These are phyloP conservation scores for Ctenomys sociabilis DNA, from an alignment of 2,113 vertebrate genomes.

Conservation along the genomic window DNA sequence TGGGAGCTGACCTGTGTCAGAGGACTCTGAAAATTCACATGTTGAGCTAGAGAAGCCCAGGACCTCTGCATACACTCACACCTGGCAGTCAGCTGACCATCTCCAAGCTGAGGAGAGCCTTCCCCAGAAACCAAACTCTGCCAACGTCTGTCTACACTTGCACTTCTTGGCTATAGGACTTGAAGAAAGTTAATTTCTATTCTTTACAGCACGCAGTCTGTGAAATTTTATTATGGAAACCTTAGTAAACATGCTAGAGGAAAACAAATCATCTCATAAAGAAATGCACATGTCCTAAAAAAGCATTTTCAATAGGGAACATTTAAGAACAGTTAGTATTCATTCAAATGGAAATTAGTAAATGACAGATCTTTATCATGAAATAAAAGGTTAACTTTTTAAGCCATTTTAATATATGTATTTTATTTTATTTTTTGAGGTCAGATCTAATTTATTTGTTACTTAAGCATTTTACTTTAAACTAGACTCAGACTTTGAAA, in stretches of 20 bases:
- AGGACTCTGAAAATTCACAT: not conserved
- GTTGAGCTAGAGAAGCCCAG: not conserved
- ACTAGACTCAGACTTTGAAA: too few relatives aligned
- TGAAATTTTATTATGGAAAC: not conserved
- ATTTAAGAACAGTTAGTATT: not conserved
- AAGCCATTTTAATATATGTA: not conserved
- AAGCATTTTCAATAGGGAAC: not conserved
- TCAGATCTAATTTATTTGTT: too few relatives aligned
- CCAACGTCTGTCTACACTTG: not conserved
- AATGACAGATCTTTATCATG: not conserved
- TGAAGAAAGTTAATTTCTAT: not conserved
- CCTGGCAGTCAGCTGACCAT: not conserved
- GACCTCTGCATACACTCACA: not conserved
- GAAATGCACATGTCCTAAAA: not conserved
- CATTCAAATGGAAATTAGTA: not conserved
- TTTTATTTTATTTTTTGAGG: not conserved
- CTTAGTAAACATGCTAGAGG: not conserved
- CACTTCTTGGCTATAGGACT: not conserved
- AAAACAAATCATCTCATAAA: not conserved
- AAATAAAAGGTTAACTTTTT: conserved; percentile 15
- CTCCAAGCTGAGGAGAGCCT: not conserved
- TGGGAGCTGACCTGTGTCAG: not conserved
- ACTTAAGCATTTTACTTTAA: too few relatives aligned
- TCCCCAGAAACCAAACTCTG: not conserved
- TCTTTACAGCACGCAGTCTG: not conserved